Percentiles rank a stretch among this genome's conserved stretches.
phyloP scores from a whole-genome alignment of 2,797 vertebrate genomes.

The Arrhamphus sclerolepis region DNA sequence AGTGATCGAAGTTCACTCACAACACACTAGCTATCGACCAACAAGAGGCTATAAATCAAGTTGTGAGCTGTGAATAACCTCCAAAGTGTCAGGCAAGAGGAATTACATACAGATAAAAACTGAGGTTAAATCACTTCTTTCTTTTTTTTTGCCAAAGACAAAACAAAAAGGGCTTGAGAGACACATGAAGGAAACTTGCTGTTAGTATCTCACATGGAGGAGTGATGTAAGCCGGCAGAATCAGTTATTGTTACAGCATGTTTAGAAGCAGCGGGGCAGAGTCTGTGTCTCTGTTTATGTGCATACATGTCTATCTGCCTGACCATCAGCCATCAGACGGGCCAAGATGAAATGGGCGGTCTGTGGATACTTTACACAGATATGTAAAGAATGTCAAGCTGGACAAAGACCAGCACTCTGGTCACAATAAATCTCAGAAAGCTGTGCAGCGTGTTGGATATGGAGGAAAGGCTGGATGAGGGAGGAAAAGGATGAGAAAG shows the following conservation, averaged over 20 bases:
- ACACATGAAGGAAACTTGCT: background rate
- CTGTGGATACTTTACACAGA: conserved; percentile 55
- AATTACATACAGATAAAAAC: conserved; percentile 4
- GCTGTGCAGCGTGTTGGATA: conserved; percentile 70
- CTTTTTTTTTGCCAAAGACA: conserved; percentile 5
- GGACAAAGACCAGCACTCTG: conserved; percentile 73
- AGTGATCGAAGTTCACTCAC: conserved; percentile 25
- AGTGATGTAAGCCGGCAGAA: background rate
- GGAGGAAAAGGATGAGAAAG: background rate
- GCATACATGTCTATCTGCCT: conserved; percentile 12
- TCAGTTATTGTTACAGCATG: background rate
- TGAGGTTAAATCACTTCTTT: background rate
- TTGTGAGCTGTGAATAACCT: conserved; percentile 36
- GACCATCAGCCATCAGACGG: conserved; percentile 14
- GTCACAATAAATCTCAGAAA: conserved; percentile 67
- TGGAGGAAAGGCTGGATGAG: conserved; percentile 10
- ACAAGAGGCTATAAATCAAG: conserved; percentile 23
- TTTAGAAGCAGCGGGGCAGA: background rate
- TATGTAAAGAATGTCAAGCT: conserved; percentile 77
- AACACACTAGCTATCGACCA: conserved; percentile 2
- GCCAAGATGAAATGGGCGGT: conserved; percentile 32
- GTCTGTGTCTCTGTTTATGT: conserved; percentile 16
- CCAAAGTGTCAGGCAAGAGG: conserved; percentile 1
- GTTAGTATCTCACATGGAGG: background rate
- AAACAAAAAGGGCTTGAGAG: background rate